Evolutionary conservation across 37 sponge, comb jelly and placozoan genomes (phyloP), one percentile per base, ranked within the genome.

Genomic region (Geodia barretti): DNA sequence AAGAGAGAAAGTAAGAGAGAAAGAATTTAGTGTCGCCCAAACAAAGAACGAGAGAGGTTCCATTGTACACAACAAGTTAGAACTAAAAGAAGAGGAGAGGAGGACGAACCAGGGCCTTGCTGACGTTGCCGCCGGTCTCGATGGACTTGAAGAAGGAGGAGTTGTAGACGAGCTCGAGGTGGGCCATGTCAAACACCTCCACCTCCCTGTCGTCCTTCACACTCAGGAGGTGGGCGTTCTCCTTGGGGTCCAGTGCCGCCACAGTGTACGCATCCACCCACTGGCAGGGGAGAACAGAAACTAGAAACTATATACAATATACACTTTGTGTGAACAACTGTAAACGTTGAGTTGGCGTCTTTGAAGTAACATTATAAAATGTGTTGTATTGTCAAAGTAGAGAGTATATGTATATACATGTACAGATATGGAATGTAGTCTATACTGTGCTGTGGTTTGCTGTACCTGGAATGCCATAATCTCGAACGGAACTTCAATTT

Each of bases 131-230:
- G 38, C 92, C 95, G 21, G 95, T 82, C 41, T 87, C 95, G 28
- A 94, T 65, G 33, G 95, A 91, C 79, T 94, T 94, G 89, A 84
- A 94, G 58, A 84, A 83, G 72, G 88, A 90, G 30, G 82, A 80
- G 26, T 88, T 73, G 62, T 94, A 94, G 54, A 91, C 83, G 30
- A 91, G 66, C 68, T 91, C 86, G 1, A 88, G 92, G 20, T 82
- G 66, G 19, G 31, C 83, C 75, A 94, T 31, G 71, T 94, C 95
- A 62, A 94, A 43, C 5, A 85, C 86, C 72, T 91, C 87, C 1
- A 86, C 70, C 62, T 86, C 87, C 11, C 41, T 1, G 34, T 82
- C 81, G 36, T 78, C 66, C 67, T 78, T 82, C 20, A 87, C 92
- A 77, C 82, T 81, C 74, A 93, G 34, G 26, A 93, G 84, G 74